These are phyloP conservation scores for Dallia pectoralis DNA, from an alignment of 2,797 vertebrate genomes.

Conservation along the genomic window DNA sequence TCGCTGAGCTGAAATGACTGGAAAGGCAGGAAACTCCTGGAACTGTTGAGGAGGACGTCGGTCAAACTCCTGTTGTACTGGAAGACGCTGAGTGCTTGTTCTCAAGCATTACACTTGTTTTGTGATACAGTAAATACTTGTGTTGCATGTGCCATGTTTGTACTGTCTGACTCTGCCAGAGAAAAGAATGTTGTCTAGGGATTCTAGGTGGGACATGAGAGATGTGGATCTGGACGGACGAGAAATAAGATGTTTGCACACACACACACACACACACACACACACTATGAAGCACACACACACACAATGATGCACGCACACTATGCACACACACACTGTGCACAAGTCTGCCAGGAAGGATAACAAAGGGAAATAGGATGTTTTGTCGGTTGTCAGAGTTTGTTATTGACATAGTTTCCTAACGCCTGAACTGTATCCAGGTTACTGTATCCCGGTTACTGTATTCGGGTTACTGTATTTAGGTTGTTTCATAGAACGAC, in stretches of 20 bases:
- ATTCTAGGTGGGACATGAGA: not conserved
- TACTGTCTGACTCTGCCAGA: not conserved
- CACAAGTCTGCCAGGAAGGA: not conserved
- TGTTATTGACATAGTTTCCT: constrained; percentile 3
- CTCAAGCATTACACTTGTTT: constrained; percentile 12
- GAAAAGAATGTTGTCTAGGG: not conserved
- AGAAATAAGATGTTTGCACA: not conserved
- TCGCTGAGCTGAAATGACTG: not conserved
- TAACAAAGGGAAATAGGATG: constrained; percentile 19
- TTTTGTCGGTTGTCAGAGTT: constrained; percentile 1
- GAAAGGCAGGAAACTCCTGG: not conserved
- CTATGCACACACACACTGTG: constrained; percentile 3
- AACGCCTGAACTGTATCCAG: not conserved
- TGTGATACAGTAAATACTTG: not conserved
- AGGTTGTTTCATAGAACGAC: no score
- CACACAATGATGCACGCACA: no score
- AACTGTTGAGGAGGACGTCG: not conserved
- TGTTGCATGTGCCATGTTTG: not conserved
- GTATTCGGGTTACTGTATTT: no score
- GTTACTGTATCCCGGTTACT: no score
- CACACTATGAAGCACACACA: no score
- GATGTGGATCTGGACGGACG: not conserved
- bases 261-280: no score
- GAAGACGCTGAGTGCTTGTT: not conserved
- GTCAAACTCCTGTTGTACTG: not conserved